Evolutionary conservation across 35 echinoderm and acorn worm species (phyloP).

Genomic region (Stichopus chloronotus): DNA sequence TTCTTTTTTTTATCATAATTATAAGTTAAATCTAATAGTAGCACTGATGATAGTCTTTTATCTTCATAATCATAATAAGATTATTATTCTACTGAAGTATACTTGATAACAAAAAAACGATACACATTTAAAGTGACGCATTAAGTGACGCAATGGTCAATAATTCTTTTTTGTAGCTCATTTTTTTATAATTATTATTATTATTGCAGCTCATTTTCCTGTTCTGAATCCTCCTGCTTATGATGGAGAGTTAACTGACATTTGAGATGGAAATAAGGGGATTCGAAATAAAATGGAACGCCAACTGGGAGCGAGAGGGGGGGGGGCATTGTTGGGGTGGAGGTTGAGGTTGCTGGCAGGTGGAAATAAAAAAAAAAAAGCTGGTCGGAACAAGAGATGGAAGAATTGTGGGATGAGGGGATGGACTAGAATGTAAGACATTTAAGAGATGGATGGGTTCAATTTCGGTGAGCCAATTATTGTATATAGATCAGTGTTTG

Average conservation of each 20-base stretch:
- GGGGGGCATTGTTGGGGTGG: too few relatives aligned
- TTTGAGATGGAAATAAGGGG: too few relatives aligned
- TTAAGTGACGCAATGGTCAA: not conserved
- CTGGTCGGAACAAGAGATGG: not conserved
- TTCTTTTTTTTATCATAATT: too few relatives aligned
- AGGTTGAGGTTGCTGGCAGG: not conserved
- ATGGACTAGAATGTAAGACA: too few relatives aligned
- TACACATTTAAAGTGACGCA: not conserved
- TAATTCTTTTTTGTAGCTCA: not conserved
- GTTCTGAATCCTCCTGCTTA: too few relatives aligned
- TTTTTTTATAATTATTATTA: not conserved
- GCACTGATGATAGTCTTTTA: too few relatives aligned
- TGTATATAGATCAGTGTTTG: constrained; percentile 26
- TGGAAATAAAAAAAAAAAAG: not conserved
- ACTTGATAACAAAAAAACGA: not conserved
- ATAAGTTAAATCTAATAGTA: too few relatives aligned
- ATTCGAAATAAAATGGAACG: too few relatives aligned
- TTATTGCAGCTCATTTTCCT: not conserved
- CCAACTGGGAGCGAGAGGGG: too few relatives aligned
- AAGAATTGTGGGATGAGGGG: not conserved
- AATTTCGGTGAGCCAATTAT: not conserved
- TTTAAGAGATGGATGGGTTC: not conserved
- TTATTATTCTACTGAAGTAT: not conserved
- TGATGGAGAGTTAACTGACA: too few relatives aligned
- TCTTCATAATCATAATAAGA: not conserved